A percentile compares a stretch with the other conserved stretches of the same genome.
Conservation (phyloP, 2,888 invertebrate genomes). For the Xylocampa areola region DNA sequence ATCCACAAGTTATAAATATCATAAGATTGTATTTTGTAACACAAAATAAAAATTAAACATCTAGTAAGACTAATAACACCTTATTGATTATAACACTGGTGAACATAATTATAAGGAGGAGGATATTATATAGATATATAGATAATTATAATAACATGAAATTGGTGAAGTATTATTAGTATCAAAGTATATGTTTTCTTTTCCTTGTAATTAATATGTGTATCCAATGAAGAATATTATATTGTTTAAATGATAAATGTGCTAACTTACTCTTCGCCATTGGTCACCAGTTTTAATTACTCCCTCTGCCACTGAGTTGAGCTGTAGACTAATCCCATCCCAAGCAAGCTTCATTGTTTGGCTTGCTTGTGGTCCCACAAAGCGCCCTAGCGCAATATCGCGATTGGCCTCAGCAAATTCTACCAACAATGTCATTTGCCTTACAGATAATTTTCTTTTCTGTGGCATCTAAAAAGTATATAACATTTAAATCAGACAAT, state of each 20-base stretch:
- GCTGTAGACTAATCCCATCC: not conserved
- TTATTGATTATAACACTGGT: too few relatives aligned
- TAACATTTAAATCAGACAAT: too few relatives aligned
- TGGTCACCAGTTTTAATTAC: not conserved
- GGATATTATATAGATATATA: too few relatives aligned
- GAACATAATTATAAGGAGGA: too few relatives aligned
- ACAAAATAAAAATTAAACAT: too few relatives aligned
- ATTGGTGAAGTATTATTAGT: too few relatives aligned
- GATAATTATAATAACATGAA: too few relatives aligned
- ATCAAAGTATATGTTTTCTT: too few relatives aligned
- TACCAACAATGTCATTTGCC: constrained; percentile 3
- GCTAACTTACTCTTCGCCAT: constrained; percentile 7
- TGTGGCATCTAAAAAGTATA: not conserved
- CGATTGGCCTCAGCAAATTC: constrained; percentile 11
- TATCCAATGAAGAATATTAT: not conserved
- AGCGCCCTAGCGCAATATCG: not conserved
- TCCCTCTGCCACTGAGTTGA: constrained; percentile 7
- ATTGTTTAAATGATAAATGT: not conserved
- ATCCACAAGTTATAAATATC: too few relatives aligned
- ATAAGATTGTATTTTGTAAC: too few relatives aligned
- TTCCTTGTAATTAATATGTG: not conserved
- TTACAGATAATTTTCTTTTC: not conserved
- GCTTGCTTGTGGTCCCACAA: not conserved
- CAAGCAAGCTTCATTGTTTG: too few relatives aligned
- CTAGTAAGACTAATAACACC: too few relatives aligned